A percentile compares a stretch with the other conserved stretches of the same genome.
phyloP scores from a whole-genome alignment of 1,140 invertebrate species.

The Pollicipes pollicipes region DNA sequence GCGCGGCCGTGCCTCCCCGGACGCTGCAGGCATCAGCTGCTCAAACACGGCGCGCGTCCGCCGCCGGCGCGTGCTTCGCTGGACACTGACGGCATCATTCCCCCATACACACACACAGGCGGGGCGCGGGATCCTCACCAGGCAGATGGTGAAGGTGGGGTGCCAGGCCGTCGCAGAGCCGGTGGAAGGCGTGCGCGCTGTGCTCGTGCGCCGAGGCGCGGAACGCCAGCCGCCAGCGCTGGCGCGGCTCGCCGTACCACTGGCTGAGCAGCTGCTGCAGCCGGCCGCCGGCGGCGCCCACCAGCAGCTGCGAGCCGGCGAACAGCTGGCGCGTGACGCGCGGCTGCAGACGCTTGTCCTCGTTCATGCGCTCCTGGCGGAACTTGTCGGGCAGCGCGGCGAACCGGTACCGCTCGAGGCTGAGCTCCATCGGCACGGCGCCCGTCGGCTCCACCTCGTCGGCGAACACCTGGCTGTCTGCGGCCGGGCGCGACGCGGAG shows the following conservation, averaged over 20 bases:
- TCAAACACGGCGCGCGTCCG: no score
- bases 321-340: constrained; percentile 65
- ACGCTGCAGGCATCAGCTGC: no score
- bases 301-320: constrained; percentile 60
- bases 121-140: no score
- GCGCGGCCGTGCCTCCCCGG: no score
- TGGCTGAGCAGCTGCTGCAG: constrained; percentile 61
- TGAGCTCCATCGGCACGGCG: constrained; percentile 78
- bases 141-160: constrained; percentile 58
- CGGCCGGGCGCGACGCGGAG: no score
- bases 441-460: constrained; percentile 87
- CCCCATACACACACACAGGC: no score
- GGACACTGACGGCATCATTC: no score
- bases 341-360: constrained; percentile 53
- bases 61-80: no score
- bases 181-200: constrained; percentile 66
- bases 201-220: constrained; percentile 73
- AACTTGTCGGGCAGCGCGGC: constrained; percentile 63
- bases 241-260: constrained; percentile 51
- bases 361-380: constrained; percentile 27
- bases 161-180: constrained; percentile 66
- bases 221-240: constrained; percentile 64
- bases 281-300: constrained; percentile 59
- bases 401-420: constrained; percentile 64
- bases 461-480: constrained; percentile 80